Evolutionary conservation across 2,113 vertebrate species (phyloP), one percentile per base, ranked within the genome.

Genomic region (Sclerurus mexicanus): DNA sequence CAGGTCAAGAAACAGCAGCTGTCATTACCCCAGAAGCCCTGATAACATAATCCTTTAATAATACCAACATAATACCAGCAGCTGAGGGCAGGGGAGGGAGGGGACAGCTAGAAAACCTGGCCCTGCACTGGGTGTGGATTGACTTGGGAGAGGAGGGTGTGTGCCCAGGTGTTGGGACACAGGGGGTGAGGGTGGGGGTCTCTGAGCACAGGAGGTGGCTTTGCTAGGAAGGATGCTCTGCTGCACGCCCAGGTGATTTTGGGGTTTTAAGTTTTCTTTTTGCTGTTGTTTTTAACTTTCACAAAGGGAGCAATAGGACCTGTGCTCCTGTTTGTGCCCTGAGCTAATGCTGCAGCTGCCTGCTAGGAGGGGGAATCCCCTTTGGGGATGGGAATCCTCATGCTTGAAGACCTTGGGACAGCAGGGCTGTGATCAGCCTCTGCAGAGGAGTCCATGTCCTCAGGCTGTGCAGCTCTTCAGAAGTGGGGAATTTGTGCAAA

Each of bases 11-110:
- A 92, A 58, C 69, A 90, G 95, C 91, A 72, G 91, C 47, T 94
- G 79, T 52, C 90, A 85, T 91, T 96, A 85, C 44, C 79, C 77
- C 23, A 35, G 87, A 35, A 93, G 79, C 58, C 46, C 87, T 96
- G 94, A 96, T 96, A 96, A 93, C 78, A 73, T 87, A 96, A 96
- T 96, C 97, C 71, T 87, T 83, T 87, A 78, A 58, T 91, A 96
- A 95, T 42, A 23, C 84, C 72, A 44, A 15, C 56, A 59, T 85
- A 64, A 87, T 22, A 44, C 28, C 40, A 59, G 90, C 74, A 15
- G 58, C 75, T 47, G 90, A 71, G 69, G 56, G 75, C 25, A 69
- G 55, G 35, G 35, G 25, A 25, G 39, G 8, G 73, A 58, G 37
- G 16, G 31, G 28, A 39, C 15, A n/a, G 12, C 22, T 12, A 2